These are phyloP conservation scores for Nomada ferruginata DNA, from an alignment of 2,888 invertebrate genomes.

Conservation along the genomic window DNA sequence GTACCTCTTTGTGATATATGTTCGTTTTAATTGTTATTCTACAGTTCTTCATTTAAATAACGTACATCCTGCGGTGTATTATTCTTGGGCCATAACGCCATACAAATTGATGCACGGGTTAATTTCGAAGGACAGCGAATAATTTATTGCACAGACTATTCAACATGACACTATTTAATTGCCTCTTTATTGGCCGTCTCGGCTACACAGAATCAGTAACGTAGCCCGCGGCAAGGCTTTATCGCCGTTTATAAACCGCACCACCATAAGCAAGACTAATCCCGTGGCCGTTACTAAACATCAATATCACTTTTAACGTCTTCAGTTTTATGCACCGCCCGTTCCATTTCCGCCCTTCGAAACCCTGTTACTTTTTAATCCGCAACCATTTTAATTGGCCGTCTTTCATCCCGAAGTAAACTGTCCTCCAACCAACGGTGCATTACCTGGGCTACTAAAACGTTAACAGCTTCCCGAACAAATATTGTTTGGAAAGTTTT, in stretches of 20 bases:
- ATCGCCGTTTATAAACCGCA: conserved; percentile 36
- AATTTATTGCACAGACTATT: neutral
- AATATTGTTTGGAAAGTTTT: neutral
- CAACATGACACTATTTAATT: conserved; percentile 11
- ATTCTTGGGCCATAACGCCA: no score
- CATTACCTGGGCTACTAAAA: neutral
- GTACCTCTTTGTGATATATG: no score
- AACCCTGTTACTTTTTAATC: conserved; percentile 34
- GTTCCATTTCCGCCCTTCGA: neutral
- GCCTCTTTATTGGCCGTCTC: conserved; percentile 11
- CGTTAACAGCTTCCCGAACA: neutral
- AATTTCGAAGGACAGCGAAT: neutral
- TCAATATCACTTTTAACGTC: conserved; percentile 45
- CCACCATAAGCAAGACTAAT: conserved; percentile 33
- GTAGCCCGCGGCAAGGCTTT: conserved; percentile 22
- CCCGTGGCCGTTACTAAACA: conserved; percentile 30
- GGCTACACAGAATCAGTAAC: conserved; percentile 6
- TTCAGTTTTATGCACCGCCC: conserved; percentile 30
- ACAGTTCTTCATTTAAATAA: no score
- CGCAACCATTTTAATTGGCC: conserved; percentile 6
- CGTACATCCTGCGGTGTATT: no score
- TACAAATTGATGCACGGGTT: no score
- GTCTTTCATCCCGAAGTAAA: conserved; percentile 5
- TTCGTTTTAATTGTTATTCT: no score
- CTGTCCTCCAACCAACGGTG: neutral